phyloP scores from a whole-genome alignment of 2,113 vertebrate genomes.

The Microcebus griseorufus region DNA sequence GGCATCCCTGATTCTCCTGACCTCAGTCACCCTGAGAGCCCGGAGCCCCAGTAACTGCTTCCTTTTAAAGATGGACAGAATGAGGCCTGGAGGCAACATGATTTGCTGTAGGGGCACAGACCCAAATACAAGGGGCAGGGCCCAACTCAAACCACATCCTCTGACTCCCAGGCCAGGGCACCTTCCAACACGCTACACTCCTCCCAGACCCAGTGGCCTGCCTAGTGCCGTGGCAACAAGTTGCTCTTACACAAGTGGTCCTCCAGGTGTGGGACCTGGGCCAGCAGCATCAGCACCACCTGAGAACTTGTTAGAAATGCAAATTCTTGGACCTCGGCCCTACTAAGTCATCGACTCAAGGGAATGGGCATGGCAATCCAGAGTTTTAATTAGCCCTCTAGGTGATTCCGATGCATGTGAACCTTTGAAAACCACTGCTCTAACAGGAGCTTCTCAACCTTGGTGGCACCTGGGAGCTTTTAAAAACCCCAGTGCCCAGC shows the following conservation, averaged over 20 bases:
- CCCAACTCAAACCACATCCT: background rate
- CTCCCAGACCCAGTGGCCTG: background rate
- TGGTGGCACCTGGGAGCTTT: background rate
- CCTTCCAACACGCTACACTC: background rate
- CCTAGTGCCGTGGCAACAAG: background rate
- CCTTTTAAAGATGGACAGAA: background rate
- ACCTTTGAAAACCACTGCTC: background rate
- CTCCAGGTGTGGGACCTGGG: background rate
- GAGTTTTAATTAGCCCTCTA: background rate
- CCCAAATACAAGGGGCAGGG: background rate
- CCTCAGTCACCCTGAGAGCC: background rate
- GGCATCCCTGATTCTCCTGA: background rate
- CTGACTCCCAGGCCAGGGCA: background rate
- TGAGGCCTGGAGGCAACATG: background rate
- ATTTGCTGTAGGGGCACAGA: background rate
- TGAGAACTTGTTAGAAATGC: constrained; percentile 5
- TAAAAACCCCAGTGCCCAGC: background rate
- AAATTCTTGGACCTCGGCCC: background rate
- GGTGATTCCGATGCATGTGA: background rate
- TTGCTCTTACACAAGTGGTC: background rate
- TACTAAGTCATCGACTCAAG: background rate
- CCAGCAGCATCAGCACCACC: background rate
- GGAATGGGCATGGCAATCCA: background rate
- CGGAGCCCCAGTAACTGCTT: background rate
- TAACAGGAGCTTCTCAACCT: background rate